Evolutionary conservation across 2,113 vertebrate species (phyloP).

Genomic region (Agelaius phoeniceus): DNA sequence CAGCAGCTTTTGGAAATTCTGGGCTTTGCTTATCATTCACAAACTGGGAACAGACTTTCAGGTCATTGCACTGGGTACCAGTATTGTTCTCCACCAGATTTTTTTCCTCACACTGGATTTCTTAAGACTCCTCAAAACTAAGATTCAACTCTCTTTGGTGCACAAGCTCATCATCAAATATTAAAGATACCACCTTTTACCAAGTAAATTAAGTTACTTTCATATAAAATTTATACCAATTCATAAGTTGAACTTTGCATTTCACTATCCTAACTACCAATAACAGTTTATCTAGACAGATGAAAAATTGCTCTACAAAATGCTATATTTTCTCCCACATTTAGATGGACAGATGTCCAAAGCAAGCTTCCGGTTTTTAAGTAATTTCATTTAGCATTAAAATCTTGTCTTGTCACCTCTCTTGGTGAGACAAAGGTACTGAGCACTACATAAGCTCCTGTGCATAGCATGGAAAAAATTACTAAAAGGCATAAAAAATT

Average conservation of each 20-base stretch:
- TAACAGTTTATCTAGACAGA: background rate
- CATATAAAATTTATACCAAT: background rate
- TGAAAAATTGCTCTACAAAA: background rate
- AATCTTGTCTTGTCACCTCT: background rate
- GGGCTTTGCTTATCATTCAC: background rate
- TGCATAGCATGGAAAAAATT: background rate
- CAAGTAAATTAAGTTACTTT: background rate
- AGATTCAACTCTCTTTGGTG: background rate
- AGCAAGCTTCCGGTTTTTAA: background rate
- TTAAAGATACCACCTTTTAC: background rate
- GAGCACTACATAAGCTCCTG: background rate
- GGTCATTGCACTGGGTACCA: background rate
- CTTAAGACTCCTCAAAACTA: background rate
- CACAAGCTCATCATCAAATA: background rate
- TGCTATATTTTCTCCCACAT: background rate
- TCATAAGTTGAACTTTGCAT: background rate
- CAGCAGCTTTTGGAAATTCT: background rate
- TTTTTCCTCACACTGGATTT: background rate
- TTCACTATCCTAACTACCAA: background rate
- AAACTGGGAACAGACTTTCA: background rate
- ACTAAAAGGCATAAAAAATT: background rate
- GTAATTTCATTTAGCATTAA: background rate
- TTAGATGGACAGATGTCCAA: background rate
- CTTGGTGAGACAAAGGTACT: background rate
- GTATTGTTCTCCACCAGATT: background rate